These are phyloP conservation scores for Phyllotreta cruciferae DNA, from an alignment of 2,888 invertebrate species.

Conservation along the genomic window DNA sequence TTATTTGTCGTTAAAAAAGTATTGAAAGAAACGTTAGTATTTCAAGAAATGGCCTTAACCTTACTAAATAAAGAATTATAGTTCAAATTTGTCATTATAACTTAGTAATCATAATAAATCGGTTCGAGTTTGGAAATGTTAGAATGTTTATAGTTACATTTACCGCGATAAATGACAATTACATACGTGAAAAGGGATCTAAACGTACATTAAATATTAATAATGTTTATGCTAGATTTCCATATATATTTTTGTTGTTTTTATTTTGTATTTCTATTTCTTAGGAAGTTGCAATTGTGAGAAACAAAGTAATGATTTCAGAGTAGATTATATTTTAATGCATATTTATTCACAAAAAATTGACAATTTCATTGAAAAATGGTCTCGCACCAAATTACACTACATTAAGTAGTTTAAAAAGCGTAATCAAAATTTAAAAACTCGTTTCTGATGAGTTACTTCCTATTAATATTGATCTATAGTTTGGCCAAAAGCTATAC, in stretches of 20 bases:
- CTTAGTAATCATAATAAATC: constrained; percentile 11
- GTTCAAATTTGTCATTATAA: constrained; percentile 24
- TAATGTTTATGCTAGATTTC: constrained; percentile 33
- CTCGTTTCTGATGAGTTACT: too few species aligned
- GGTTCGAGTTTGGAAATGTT: constrained; percentile 41
- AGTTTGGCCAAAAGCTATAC: too few species aligned
- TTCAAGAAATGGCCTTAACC: constrained; percentile 29
- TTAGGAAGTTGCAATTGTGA: constrained; percentile 10
- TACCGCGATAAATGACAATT: constrained; percentile 44
- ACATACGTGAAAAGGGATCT: constrained; percentile 29
- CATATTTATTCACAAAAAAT: constrained; percentile 16
- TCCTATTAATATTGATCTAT: too few species aligned
- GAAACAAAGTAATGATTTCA: constrained; percentile 19
- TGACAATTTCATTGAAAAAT: constrained; percentile 26
- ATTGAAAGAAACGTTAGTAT: constrained; percentile 27
- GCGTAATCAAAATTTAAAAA: too few species aligned
- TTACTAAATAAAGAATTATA: constrained; percentile 24
- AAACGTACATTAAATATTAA: constrained; percentile 30
- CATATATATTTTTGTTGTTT: constrained; percentile 28
- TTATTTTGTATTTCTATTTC: constrained; percentile 22
- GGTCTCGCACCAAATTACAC: not conserved
- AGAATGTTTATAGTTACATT: constrained; percentile 46
- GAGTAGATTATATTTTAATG: constrained; percentile 13
- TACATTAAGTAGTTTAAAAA: too few species aligned
- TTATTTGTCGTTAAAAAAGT: constrained; percentile 14